Conservation (phyloP, 2,888 invertebrate species). For the Gisinianus flammeolus region DNA sequence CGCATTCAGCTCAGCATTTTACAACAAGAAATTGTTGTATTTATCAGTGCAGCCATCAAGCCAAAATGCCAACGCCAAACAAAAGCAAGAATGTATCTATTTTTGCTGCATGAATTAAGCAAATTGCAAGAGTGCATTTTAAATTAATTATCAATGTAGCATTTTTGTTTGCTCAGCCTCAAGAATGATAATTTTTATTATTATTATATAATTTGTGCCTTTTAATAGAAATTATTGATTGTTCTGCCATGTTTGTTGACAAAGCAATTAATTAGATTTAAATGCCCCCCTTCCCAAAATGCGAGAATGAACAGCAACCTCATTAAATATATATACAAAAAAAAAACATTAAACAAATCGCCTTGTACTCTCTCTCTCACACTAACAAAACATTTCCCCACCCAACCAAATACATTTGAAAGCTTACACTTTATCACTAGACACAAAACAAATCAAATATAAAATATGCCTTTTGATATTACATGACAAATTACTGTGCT, state of each 20-base stretch:
- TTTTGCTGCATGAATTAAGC: background rate
- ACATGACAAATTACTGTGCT: too few relatives aligned
- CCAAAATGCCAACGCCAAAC: background rate
- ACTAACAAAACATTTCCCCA: background rate
- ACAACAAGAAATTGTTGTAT: background rate
- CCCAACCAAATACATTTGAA: background rate
- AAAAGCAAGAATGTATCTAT: background rate
- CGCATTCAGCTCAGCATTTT: constrained; percentile 16
- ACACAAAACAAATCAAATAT: too few relatives aligned
- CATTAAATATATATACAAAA: background rate
- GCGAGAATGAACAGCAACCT: background rate
- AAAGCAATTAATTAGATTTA: too few relatives aligned
- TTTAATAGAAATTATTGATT: too few relatives aligned
- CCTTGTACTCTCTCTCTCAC: background rate
- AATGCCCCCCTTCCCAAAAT: background rate
- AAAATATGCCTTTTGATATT: too few relatives aligned
- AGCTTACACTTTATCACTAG: too few relatives aligned
- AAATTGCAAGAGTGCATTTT: background rate
- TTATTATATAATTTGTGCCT: too few relatives aligned
- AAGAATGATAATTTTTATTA: background rate
- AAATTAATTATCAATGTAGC: too few relatives aligned
- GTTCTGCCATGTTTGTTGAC: too few relatives aligned
- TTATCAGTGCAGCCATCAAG: background rate
- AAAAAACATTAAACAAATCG: background rate
- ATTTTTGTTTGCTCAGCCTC: background rate